Conservation (phyloP, 1,140 invertebrate species). For the Ceratosolen solmsi region DNA sequence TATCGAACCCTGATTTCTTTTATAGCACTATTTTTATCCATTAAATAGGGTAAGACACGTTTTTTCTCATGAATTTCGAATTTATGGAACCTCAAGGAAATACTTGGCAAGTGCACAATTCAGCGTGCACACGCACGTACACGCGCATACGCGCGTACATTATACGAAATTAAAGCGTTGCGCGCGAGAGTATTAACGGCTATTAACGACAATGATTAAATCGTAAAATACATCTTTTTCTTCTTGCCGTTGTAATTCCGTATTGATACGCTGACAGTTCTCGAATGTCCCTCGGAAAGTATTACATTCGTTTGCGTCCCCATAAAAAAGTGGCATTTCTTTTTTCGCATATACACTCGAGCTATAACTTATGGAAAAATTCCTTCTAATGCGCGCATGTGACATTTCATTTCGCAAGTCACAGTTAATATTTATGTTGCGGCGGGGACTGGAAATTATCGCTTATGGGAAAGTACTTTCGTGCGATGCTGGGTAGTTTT, state of each 20-base stretch:
- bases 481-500: too few species aligned
- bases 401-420: constrained; percentile 6
- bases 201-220: constrained; percentile 33
- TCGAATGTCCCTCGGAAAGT: background rate
- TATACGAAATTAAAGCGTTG: too few species aligned
- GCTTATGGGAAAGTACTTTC: too few species aligned
- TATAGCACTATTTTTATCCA: too few species aligned
- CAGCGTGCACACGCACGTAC: too few species aligned
- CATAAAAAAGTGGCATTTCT: background rate
- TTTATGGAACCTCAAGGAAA: too few species aligned
- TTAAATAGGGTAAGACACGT: too few species aligned
- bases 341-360: constrained; percentile 1
- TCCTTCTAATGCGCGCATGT: background rate
- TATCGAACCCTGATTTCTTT: too few species aligned
- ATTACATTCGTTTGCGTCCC: background rate
- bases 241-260: background rate
- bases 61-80: too few species aligned
- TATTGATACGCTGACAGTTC: background rate
- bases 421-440: background rate
- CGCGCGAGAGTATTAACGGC: background rate
- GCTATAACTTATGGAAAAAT: background rate
- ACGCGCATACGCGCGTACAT: too few species aligned
- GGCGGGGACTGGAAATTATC: background rate
- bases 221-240: too few species aligned
- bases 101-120: too few species aligned